These are phyloP conservation scores for Halcyon malimbica DNA, from an alignment of 2,113 vertebrate genomes.

Conservation along the genomic window DNA sequence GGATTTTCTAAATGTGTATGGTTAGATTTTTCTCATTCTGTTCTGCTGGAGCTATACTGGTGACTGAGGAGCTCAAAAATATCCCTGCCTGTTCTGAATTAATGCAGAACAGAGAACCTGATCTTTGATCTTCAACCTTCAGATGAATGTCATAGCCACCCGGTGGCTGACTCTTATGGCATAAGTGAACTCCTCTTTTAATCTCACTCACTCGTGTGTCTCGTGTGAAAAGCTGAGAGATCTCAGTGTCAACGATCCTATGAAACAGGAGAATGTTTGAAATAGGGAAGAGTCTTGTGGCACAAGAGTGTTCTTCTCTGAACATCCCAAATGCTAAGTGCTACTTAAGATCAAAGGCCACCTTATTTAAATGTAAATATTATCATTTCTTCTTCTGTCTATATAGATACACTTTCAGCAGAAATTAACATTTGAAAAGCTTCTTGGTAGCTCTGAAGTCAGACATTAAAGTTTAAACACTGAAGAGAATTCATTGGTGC, in stretches of 20 bases:
- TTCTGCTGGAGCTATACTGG: background rate
- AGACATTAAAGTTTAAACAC: background rate
- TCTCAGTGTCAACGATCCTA: background rate
- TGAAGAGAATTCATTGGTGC: background rate
- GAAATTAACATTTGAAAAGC: constrained; percentile 12
- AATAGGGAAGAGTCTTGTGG: background rate
- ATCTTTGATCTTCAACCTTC: background rate
- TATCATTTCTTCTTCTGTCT: background rate
- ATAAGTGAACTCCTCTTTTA: background rate
- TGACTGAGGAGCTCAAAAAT: background rate
- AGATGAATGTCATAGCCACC: background rate
- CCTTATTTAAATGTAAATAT: background rate
- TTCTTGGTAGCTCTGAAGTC: background rate
- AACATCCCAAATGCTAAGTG: background rate
- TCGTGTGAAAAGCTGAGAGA: background rate
- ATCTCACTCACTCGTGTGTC: background rate
- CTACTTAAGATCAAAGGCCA: background rate
- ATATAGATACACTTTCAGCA: background rate
- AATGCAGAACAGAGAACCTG: background rate
- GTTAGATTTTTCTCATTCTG: background rate
- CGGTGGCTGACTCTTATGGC: background rate
- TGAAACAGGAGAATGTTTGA: background rate
- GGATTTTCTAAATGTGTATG: background rate
- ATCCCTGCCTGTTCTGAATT: background rate
- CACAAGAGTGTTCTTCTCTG: background rate